Evolutionary conservation across 2,113 vertebrate genomes (phyloP).

Genomic region (Agapornis roseicollis): DNA sequence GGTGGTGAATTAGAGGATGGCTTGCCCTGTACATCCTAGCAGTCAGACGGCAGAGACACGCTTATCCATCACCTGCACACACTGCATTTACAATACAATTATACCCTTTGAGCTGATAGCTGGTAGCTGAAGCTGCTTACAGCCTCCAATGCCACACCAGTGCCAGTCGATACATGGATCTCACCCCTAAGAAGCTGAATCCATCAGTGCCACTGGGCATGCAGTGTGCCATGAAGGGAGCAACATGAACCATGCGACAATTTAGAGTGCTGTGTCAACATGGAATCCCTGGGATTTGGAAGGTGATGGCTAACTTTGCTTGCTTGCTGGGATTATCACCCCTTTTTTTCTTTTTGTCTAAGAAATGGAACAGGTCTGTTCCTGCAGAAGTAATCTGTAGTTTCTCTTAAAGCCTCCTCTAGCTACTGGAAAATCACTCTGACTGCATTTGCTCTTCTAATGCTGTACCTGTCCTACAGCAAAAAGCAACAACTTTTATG

Average conservation of each 20-base stretch:
- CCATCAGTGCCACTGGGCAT: neutral
- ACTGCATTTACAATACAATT: neutral
- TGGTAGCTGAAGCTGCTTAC: neutral
- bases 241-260: fast-evolving
- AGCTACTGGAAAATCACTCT: neutral
- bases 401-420: neutral
- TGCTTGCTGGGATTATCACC: neutral
- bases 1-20: constrained; percentile 40
- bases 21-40: neutral
- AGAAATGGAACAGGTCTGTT: neutral
- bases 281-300: neutral
- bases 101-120: neutral
- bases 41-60: neutral
- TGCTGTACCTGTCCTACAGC: neutral
- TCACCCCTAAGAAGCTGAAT: neutral
- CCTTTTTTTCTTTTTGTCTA: neutral
- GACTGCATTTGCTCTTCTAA: neutral
- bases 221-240: fast-evolving
- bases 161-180: neutral
- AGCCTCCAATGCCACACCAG: neutral
- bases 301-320: neutral
- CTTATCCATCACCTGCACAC: neutral
- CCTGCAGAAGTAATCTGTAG: neutral
- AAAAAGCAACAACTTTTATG: neutral
- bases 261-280: neutral